These are phyloP conservation scores for Thymelicus lineola DNA, from an alignment of 2,888 invertebrate genomes.

Conservation along the genomic window DNA sequence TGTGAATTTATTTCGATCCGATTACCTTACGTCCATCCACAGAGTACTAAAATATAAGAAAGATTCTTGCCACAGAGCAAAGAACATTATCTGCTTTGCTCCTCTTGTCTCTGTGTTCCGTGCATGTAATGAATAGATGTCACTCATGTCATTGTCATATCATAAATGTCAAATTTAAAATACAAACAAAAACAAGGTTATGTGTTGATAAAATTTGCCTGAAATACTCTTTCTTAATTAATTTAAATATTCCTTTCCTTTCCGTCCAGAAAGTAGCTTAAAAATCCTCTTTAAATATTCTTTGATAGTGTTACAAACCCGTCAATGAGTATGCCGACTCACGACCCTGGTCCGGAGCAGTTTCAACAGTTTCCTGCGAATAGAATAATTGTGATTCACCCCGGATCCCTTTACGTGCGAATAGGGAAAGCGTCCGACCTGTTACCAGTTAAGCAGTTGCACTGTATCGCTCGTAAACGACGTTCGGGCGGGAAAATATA, in stretches of 20 bases:
- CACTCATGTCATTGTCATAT: not conserved
- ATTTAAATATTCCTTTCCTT: too few relatives aligned
- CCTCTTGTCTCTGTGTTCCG: too few relatives aligned
- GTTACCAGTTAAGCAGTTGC: constrained; percentile 93
- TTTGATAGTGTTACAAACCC: not conserved
- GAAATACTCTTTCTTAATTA: too few relatives aligned
- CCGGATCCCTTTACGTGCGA: constrained; percentile 95
- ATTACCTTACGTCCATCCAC: too few relatives aligned
- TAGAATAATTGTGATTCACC: constrained; percentile 96
- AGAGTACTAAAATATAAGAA: too few relatives aligned
- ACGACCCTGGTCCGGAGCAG: constrained; percentile 72
- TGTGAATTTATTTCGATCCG: too few relatives aligned
- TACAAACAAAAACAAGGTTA: constrained; percentile 7
- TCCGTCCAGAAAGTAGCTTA: too few relatives aligned
- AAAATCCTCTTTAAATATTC: too few relatives aligned
- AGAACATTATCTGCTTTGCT: too few relatives aligned
- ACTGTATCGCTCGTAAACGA: constrained; percentile 92
- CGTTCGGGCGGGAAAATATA: constrained; percentile 83
- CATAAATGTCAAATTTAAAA: not conserved
- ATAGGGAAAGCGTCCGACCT: constrained; percentile 96
- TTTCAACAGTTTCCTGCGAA: constrained; percentile 90
- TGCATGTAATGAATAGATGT: too few relatives aligned
- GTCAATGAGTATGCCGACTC: constrained; percentile 68
- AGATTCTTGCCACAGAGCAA: too few relatives aligned
- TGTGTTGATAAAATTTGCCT: not conserved